Percentiles rank a stretch among this genome's conserved stretches.
These are phyloP conservation scores for Acleris laterana DNA, from an alignment of 2,888 invertebrate species.

Conservation along the genomic window DNA sequence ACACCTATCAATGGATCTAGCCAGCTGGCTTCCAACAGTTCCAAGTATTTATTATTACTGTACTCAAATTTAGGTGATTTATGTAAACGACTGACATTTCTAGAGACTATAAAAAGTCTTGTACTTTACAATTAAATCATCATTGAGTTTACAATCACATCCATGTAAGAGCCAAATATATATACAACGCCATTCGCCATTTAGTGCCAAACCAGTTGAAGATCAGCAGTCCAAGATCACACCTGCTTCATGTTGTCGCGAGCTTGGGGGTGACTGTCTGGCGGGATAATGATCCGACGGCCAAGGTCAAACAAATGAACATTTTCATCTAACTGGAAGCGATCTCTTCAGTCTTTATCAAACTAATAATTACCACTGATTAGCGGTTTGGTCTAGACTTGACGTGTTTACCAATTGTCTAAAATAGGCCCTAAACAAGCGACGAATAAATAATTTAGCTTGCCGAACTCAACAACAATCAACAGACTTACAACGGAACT, in stretches of 20 bases:
- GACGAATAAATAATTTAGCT: too few relatives aligned
- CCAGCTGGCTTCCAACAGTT: slow-evolving; percentile 4
- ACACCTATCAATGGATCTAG: slow-evolving; percentile 18
- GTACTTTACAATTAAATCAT: background rate
- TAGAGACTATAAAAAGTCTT: too few relatives aligned
- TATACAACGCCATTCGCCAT: slow-evolving; percentile 6
- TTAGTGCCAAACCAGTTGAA: slow-evolving; percentile 31
- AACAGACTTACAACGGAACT: too few relatives aligned
- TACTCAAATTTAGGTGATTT: too few relatives aligned
- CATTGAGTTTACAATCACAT: background rate
- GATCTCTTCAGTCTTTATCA: slow-evolving; percentile 2
- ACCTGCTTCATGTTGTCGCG: slow-evolving; percentile 46
- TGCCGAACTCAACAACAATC: too few relatives aligned
- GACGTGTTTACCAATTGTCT: background rate
- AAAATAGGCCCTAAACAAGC: too few relatives aligned
- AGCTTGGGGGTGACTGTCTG: slow-evolving; percentile 35
- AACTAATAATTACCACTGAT: background rate
- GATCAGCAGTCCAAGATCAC: slow-evolving; percentile 40
- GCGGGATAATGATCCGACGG: slow-evolving; percentile 11
- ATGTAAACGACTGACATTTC: too few relatives aligned
- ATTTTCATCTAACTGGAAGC: background rate
- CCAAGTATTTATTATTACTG: too few relatives aligned
- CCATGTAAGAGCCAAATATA: slow-evolving; percentile 5
- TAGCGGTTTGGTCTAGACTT: background rate
- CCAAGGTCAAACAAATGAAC: slow-evolving; percentile 33